Percentiles rank a stretch among this genome's conserved stretches.
These are phyloP conservation scores for Capromys pilorides DNA, from an alignment of 2,797 vertebrate species.

Conservation along the genomic window DNA sequence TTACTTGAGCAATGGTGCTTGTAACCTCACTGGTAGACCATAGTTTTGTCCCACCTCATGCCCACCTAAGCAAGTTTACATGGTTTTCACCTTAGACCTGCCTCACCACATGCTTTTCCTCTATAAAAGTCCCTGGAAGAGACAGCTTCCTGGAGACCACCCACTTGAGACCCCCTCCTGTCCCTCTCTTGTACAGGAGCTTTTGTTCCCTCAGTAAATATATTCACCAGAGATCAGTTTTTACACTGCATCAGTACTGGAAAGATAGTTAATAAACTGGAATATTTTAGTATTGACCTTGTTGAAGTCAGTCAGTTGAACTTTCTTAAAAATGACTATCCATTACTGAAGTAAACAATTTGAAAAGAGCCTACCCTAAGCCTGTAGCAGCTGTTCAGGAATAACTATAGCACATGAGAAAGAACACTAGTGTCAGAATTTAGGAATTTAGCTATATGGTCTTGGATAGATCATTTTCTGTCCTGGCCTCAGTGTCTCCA, in stretches of 20 bases:
- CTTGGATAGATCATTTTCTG: not conserved
- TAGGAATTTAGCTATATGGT: not conserved
- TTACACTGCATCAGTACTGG: not conserved
- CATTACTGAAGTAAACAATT: not conserved
- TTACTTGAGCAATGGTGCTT: no score
- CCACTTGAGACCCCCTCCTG: no score
- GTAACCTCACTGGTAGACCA: no score
- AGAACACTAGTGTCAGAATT: not conserved
- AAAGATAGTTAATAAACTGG: not conserved
- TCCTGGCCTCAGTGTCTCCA: conserved; percentile 19
- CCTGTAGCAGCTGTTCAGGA: not conserved
- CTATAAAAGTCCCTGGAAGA: no score
- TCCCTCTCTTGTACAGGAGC: no score
- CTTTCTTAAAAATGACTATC: conserved; percentile 28
- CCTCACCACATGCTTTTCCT: no score
- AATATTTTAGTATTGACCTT: not conserved
- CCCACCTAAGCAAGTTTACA: no score
- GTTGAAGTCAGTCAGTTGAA: not conserved
- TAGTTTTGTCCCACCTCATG: no score
- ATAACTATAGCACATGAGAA: not conserved
- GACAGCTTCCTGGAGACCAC: no score
- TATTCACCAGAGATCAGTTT: no score
- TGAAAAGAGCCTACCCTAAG: conserved; percentile 10
- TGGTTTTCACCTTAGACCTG: no score
- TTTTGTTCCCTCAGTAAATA: no score